Evolutionary conservation across 64 coral and sea anemone species (phyloP).

Genomic region (Montipora cactus): DNA sequence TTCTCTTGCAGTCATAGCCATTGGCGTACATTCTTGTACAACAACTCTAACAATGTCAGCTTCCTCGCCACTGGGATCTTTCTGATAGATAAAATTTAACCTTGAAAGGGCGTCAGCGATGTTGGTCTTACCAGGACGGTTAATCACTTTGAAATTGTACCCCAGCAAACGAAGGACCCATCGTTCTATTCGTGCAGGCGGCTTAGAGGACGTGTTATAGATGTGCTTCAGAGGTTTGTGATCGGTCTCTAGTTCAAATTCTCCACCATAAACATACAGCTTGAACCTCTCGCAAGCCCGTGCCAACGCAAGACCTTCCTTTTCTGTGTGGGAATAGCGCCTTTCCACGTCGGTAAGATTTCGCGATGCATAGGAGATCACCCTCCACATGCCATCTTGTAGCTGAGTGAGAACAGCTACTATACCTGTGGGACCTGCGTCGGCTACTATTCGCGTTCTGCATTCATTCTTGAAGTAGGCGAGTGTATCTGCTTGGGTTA

Average conservation of each 20-base stretch:
- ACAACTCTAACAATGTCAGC: slow-evolving; percentile 12
- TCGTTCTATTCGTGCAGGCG: background rate
- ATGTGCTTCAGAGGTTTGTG: too few species aligned
- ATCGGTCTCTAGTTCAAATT: background rate
- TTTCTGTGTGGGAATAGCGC: slow-evolving; percentile 56
- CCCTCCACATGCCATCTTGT: slow-evolving; percentile 35
- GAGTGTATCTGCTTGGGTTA: slow-evolving; percentile 2
- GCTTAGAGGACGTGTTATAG: background rate
- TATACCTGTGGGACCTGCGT: slow-evolving; percentile 21
- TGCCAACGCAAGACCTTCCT: slow-evolving; percentile 34
- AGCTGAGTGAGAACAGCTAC: slow-evolving; percentile 33
- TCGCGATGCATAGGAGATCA: slow-evolving; percentile 46
- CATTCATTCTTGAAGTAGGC: slow-evolving; percentile 55
- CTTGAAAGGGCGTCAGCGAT: slow-evolving; percentile 36
- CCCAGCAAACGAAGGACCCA: background rate
- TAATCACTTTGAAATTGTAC: slow-evolving; percentile 4
- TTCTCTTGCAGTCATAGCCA: slow-evolving; percentile 34
- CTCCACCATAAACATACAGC: slow-evolving; percentile 2
- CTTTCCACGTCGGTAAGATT: slow-evolving; percentile 33
- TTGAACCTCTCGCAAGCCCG: background rate
- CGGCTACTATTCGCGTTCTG: slow-evolving; percentile 38
- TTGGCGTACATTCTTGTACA: background rate
- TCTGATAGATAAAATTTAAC: slow-evolving; percentile 15
- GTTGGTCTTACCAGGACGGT: slow-evolving; percentile 7
- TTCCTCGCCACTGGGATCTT: slow-evolving; percentile 28